phyloP scores from a whole-genome alignment of 2,113 vertebrate species.

The Gyps fulvus region DNA sequence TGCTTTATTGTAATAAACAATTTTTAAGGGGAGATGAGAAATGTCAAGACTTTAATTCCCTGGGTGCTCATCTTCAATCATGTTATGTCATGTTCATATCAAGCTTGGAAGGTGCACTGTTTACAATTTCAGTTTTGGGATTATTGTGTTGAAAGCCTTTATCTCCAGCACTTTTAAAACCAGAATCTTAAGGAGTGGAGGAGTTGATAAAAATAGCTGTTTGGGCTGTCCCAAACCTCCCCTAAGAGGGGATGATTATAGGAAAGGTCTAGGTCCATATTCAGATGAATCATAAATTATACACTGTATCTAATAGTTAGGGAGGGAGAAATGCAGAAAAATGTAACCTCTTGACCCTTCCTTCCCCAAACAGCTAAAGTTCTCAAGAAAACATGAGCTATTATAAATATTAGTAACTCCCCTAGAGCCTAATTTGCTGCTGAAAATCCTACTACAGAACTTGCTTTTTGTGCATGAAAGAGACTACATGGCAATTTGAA shows the following conservation, averaged over 20 bases:
- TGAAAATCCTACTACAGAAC: background rate
- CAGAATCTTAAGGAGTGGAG: background rate
- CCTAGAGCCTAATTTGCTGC: background rate
- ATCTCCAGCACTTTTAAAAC: background rate
- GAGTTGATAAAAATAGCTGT: slow-evolving; percentile 1
- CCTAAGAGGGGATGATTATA: background rate
- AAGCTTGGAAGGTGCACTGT: background rate
- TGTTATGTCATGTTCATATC: background rate
- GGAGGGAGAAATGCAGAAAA: slow-evolving; percentile 13
- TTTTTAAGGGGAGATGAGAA: background rate
- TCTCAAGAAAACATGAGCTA: slow-evolving; percentile 33
- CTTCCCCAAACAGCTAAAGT: background rate
- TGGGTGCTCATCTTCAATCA: background rate
- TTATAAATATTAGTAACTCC: slow-evolving; percentile 12
- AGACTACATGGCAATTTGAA: background rate
- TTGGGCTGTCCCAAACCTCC: background rate
- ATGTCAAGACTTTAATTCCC: background rate
- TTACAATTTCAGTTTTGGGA: background rate
- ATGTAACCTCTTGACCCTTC: background rate
- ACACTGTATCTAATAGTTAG: background rate
- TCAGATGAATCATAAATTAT: slow-evolving; percentile 23
- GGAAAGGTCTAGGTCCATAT: background rate
- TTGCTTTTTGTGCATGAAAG: background rate
- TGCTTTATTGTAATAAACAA: background rate
- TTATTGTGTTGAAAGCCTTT: background rate